Percentiles rank a stretch among this genome's conserved stretches.
These are phyloP conservation scores for Upupa epops DNA, from an alignment of 2,113 vertebrate species.

Conservation along the genomic window DNA sequence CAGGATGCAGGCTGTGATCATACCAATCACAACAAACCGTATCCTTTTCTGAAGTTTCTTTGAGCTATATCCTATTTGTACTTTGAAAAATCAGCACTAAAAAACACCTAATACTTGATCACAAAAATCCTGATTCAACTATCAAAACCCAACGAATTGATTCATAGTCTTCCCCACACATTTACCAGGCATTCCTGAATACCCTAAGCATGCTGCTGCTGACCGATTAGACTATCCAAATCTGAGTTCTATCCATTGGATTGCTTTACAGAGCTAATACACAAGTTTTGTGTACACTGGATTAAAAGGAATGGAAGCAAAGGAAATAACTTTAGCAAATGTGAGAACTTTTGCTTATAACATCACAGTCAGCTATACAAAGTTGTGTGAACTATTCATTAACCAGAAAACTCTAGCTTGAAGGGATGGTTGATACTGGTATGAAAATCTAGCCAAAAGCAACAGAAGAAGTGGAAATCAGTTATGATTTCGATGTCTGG, in stretches of 20 bases:
- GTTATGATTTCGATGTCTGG: not conserved
- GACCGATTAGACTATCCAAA: not conserved
- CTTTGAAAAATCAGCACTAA: not conserved
- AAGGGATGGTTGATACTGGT: not conserved
- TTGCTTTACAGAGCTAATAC: not conserved
- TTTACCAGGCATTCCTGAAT: not conserved
- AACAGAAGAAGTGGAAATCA: not conserved
- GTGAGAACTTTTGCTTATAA: not conserved
- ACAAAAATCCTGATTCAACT: not conserved
- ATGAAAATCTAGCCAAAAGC: not conserved
- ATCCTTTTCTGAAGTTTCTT: not conserved
- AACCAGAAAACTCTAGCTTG: not conserved
- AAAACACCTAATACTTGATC: not conserved
- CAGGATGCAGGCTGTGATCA: not conserved
- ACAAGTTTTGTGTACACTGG: not conserved
- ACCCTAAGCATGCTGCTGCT: not conserved
- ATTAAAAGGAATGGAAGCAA: not conserved
- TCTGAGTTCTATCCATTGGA: not conserved
- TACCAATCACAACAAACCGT: not conserved
- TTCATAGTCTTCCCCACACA: not conserved
- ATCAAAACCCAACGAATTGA: not conserved
- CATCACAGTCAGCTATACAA: not conserved
- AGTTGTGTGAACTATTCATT: not conserved
- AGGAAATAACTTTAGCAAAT: not conserved
- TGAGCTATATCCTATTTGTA: not conserved